These are phyloP conservation scores for Sebastes vulpes DNA, from an alignment of 2,797 vertebrate species.

Conservation along the genomic window DNA sequence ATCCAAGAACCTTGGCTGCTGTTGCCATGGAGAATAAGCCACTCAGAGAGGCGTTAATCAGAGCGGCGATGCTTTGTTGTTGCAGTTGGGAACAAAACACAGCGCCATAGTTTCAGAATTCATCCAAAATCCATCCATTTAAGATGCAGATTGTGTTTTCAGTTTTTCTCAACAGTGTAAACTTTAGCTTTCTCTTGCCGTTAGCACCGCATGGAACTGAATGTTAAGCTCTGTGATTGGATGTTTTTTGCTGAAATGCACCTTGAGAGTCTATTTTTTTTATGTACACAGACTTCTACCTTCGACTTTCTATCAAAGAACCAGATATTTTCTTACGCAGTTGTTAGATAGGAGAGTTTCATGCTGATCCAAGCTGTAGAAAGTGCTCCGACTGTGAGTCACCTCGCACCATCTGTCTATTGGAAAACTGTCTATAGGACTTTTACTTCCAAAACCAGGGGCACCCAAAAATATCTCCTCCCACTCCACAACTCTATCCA, in stretches of 20 bases:
- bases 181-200: neutral
- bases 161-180: neutral
- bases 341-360: neutral
- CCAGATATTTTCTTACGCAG: neutral
- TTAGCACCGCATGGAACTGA: neutral
- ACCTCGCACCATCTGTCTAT: too few relatives aligned
- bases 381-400: neutral
- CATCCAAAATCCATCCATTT: neutral
- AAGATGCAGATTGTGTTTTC: neutral
- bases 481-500: neutral
- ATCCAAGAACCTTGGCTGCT: neutral
- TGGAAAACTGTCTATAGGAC: neutral
- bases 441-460: neutral
- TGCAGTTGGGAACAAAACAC: neutral
- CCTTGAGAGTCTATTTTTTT: neutral
- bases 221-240: neutral
- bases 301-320: neutral
- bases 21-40: neutral
- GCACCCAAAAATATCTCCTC: neutral
- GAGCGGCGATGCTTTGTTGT: neutral
- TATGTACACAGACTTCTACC: neutral
- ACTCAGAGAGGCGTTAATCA: neutral
- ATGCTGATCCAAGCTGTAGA: neutral
- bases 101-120: neutral
- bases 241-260: neutral